A percentile compares a stretch with the other conserved stretches of the same genome.
Evolutionary conservation across 2,113 vertebrate species (phyloP).

Genomic region (Bombycilla garrulus): DNA sequence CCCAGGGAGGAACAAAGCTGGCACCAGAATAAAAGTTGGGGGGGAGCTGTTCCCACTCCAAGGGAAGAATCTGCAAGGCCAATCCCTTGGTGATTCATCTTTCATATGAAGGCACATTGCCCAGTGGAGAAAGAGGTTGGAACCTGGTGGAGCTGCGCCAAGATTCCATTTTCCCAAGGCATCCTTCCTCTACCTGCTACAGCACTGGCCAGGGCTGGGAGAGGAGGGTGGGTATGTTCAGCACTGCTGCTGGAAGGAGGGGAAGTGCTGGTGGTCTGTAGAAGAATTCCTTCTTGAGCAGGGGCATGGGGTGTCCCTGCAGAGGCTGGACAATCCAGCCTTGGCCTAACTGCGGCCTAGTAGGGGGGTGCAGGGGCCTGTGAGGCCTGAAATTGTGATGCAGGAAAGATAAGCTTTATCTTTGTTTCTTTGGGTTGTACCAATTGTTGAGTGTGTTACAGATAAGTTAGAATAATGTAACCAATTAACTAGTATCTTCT

Average conservation of each 20-base stretch:
- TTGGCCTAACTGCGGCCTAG: no score
- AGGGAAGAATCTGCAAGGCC: not conserved
- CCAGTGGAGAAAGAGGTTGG: not conserved
- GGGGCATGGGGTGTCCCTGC: no score
- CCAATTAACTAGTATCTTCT: no score
- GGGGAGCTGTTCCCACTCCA: not conserved
- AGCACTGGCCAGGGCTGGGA: not conserved
- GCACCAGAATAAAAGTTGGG: not conserved
- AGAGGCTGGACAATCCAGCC: no score
- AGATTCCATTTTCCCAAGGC: not conserved
- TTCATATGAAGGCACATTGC: not conserved
- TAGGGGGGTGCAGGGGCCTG: no score
- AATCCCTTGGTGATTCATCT: not conserved
- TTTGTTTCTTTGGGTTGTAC: no score
- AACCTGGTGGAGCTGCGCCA: not conserved
- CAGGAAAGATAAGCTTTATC: no score
- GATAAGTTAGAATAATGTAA: no score
- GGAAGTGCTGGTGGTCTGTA: no score
- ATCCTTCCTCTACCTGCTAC: not conserved
- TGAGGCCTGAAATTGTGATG: no score
- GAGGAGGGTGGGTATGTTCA: not conserved
- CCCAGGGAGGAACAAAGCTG: not conserved
- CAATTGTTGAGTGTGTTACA: no score
- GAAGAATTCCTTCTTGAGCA: no score
- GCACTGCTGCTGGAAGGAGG: not conserved